Percentiles rank a stretch among this genome's conserved stretches.
Evolutionary conservation across 2,113 vertebrate species (phyloP).

Genomic region (Lutjanus erythropterus): DNA sequence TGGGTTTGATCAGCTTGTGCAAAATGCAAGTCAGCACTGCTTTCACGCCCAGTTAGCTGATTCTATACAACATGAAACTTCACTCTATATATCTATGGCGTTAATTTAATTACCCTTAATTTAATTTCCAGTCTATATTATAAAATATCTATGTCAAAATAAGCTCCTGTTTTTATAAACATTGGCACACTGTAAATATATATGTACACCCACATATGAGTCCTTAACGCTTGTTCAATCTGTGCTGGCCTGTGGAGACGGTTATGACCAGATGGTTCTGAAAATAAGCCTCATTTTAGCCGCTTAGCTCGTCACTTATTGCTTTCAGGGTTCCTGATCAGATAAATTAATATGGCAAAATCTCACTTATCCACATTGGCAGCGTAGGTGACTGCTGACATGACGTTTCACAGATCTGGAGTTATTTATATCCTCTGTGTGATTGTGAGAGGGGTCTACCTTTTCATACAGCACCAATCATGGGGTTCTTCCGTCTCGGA

Average conservation of each 20-base stretch:
- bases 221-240: conserved; percentile 31
- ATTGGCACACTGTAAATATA: neutral
- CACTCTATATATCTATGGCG: neutral
- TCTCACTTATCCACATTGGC: conserved; percentile 9
- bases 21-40: conserved; percentile 43
- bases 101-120: conserved; percentile 16
- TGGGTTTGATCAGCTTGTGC: conserved; percentile 41
- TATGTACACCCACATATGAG: neutral
- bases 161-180: conserved; percentile 5
- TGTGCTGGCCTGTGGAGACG: conserved; percentile 5
- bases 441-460: neutral
- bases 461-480: conserved; percentile 92
- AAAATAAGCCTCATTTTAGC: conserved; percentile 22
- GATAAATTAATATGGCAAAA: conserved; percentile 29
- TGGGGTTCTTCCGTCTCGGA: conserved; percentile 89
- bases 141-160: conserved; percentile 14
- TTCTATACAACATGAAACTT: conserved; percentile 29
- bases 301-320: conserved; percentile 24
- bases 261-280: conserved; percentile 22
- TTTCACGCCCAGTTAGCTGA: neutral
- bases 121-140: conserved; percentile 14
- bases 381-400: neutral
- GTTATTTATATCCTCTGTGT: neutral
- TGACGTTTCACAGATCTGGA: neutral
- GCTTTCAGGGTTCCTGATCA: conserved; percentile 12